Evolutionary conservation across 1,140 invertebrate genomes (phyloP), one percentile per base, ranked within the genome.

Genomic region (Drosophila funebris): DNA sequence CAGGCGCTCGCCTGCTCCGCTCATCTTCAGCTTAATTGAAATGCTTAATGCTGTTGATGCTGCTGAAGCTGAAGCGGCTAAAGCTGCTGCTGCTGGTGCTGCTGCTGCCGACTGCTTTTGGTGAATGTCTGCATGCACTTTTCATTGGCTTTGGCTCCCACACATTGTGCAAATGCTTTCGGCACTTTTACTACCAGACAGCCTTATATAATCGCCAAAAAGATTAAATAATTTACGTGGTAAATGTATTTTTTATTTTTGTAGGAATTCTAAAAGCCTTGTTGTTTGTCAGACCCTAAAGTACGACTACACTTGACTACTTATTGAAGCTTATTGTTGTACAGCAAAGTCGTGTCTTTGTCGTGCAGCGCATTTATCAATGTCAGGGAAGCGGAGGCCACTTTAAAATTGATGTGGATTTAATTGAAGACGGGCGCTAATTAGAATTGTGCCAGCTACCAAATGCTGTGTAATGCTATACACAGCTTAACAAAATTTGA

Each of bases 21-120:
- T 75, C 82, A 85, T 85, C 82, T 85, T 85, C 82, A 88, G 78
- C 74, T 85, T 87, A 85, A 82, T 85, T 85, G 82, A 85, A 85
- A 87, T 85, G 87, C n/a, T n/a, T n/a, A n/a, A n/a, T n/a, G n/a
- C n/a, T n/a, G n/a, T n/a, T n/a, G n/a, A n/a, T 81, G 54, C 73
- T 75, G 71, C 68, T 71, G 71, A 37, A 52, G 64, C 29, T 60
- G 54, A 27, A 54, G 53, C 24, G 31, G 72, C n/a, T 48, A 22
- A 11, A 33, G 68, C 27, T 74, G 70, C 33, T 46, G 58, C 6
- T 68, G 44, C 39, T 75, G 56, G 22, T 43, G 37, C 33, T 56
- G 57, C 20, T 69, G 68, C 24, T 46, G 61, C 4, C 66, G 50
- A 37, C n/a, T 57, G 54, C 20, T 18, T 50, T 33, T 52, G 69